phyloP scores from a whole-genome alignment of 2,888 invertebrate species.

The Diplazon laetatorius region DNA sequence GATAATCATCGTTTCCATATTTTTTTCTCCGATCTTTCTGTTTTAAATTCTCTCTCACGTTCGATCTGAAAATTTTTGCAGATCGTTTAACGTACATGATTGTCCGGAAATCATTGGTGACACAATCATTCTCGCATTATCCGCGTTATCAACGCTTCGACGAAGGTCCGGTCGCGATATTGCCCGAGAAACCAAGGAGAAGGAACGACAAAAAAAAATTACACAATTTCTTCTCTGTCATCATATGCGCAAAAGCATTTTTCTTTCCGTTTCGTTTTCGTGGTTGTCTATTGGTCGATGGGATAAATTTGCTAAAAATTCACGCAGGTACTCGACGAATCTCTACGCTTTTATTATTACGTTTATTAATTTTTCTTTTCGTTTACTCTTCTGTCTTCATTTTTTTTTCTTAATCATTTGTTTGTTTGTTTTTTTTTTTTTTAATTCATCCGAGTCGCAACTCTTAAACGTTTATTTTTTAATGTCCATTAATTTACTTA shows the following conservation, averaged over 20 bases:
- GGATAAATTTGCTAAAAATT: constrained; percentile 62
- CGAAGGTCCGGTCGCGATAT: constrained; percentile 31
- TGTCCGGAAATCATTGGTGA: constrained; percentile 50
- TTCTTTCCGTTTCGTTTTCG: constrained; percentile 23
- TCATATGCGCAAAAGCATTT: constrained; percentile 44
- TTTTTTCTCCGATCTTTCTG: constrained; percentile 27
- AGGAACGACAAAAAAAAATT: constrained; percentile 36
- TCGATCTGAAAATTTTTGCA: constrained; percentile 4
- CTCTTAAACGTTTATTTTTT: constrained; percentile 36
- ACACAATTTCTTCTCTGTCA: constrained; percentile 29
- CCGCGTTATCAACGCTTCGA: constrained; percentile 14
- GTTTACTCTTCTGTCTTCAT: constrained; percentile 5
- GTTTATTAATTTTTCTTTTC: constrained; percentile 19
- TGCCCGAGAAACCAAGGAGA: constrained; percentile 15
- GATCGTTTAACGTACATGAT: constrained; percentile 57
- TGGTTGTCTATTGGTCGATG: constrained; percentile 38
- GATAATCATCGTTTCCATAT: constrained; percentile 51
- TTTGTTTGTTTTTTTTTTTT: constrained; percentile 9
- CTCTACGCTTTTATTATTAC: constrained; percentile 54
- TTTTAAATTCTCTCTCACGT: not conserved
- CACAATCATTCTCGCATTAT: constrained; percentile 31
- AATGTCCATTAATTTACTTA: constrained; percentile 59
- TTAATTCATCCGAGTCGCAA: constrained; percentile 32
- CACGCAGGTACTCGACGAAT: constrained; percentile 54
- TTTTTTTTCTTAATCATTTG: constrained; percentile 10